Base-by-base conservation (phyloP, 1,140 invertebrate species). In the Heliconius nattereri region DNA sequence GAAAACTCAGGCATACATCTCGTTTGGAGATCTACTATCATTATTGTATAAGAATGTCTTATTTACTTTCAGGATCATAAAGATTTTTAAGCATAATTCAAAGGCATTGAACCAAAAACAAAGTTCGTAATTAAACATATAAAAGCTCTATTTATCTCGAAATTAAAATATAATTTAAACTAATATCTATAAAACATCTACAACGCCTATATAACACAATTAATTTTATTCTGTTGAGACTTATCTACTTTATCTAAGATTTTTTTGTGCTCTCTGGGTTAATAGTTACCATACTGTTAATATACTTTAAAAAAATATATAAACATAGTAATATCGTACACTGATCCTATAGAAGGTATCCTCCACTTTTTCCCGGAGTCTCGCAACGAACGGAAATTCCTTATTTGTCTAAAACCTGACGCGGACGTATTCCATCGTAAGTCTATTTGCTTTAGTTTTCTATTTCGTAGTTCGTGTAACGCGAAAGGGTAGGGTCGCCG, bases 381-480 rank as follows among this genome's bases (percentile, higher is more conserved):
- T 83, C 79, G 60, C 66, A 82, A 78, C 71, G 76, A 87, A 87
- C 85, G 85, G 85, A 86, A 89, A 89, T 88, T 91, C 86, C 88
- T 87, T 90, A 91, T 92, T 92, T 90, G 90, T 90, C 89, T 88
- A 92, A 90, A 86, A 89, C 89, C 86, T 90, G 88, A 90, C 88
- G 86, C 86, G 83, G 82, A 87, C 79, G 82, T 88, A 85, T 86
- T 85, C 79, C 77, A 85, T n/a, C n/a, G 81, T 87, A 88, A 87
- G 85, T 90, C 84, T 89, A 89, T 90, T 91, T 90, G 85, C 84
- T 89, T 91, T 87, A 87, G 80, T 87, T 88, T 90, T 88, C 85
- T 87, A 89, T 89, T 90, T 86, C 84, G 81, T 83, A 86, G 81
- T 85, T 83, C 84, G 85, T 88, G 84, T 85, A 90, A 90, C 88